Conservation (phyloP, 2,888 invertebrate genomes). For the Eupithecia exiguata region DNA sequence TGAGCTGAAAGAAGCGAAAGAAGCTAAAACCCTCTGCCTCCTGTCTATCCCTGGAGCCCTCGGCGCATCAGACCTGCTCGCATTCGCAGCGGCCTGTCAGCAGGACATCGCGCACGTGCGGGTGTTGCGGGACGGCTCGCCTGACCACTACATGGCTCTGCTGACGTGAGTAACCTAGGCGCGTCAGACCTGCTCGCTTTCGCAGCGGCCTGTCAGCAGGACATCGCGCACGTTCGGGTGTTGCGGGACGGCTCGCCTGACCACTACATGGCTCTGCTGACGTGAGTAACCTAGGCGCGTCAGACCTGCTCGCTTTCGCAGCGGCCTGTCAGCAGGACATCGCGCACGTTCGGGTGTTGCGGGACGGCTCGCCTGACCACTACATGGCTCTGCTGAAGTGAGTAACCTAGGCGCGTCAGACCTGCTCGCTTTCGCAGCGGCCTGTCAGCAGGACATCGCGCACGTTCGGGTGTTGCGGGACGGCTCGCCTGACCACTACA, state of each 20-base stretch:
- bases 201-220: constrained; percentile 95
- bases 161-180: constrained; percentile 88
- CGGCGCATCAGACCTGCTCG: constrained; percentile 96
- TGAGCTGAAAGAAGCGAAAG: constrained; percentile 88
- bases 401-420: constrained; percentile 90
- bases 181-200: constrained; percentile 97
- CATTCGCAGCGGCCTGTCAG: constrained; percentile 97
- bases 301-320: constrained; percentile 96
- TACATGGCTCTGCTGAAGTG: constrained; percentile 98
- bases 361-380: constrained; percentile 96
- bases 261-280: constrained; percentile 98
- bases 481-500: constrained; percentile 97
- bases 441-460: constrained; percentile 94
- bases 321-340: constrained; percentile 96
- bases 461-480: constrained; percentile 96
- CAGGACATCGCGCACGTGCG: constrained; percentile 94
- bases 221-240: constrained; percentile 95
- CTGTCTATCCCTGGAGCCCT: constrained; percentile 95
- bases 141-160: constrained; percentile 99
- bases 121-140: constrained; percentile 94
- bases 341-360: constrained; percentile 94
- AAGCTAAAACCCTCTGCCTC: constrained; percentile 94
- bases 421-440: constrained; percentile 95
- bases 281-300: constrained; percentile 88
- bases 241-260: constrained; percentile 96